Base-by-base conservation (phyloP, 2,113 vertebrate genomes). In the Myiozetetes cayanensis region DNA sequence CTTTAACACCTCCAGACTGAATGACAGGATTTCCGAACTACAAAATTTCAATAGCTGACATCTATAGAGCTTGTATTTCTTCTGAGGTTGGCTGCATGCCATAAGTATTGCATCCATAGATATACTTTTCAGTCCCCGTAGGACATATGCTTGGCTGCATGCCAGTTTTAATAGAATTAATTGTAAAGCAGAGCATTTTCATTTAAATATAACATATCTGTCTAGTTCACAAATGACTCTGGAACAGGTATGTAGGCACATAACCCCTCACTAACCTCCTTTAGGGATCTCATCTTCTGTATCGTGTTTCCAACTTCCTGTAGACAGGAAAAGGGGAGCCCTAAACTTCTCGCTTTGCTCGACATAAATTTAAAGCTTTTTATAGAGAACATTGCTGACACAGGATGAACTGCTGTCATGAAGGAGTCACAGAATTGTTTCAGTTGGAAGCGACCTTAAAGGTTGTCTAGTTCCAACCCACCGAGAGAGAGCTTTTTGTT, bases 11-110 rank as follows among this genome's bases (percentile, higher is more conserved):
- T 95, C 47, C 52, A 59, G 46, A 35, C 67, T 82, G 76, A 91
- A 89, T 84, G 74, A 82, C 76, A 80, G 91, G 79, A 95, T 96
- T 96, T 96, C 87, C 25, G 4, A 89, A 66, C 56, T 93, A n/a
- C 50, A 75, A 78, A 67, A 70, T 86, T 87, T 95, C 87, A 88
- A 74, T 85, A 81, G 77, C 41, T 96, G 88, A 92, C 93, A 82
- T 84, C 86, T 86, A 46, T 28, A 63, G 85, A 81, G 72, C 39
- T 93, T 76, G 46, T 72, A 70, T 87, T 96, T 96, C 59, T 59
- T 85, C 59, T 93, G 59, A 72, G 35, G 14, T n/a, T 94, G 90
- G 85, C 85, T 3, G 4, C 0, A 0, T 87, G 89, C 91, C 89
- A 6, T 43, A 77, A 65, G 19, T 77, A 58, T 90, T 93, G 72